phyloP scores from a whole-genome alignment of 64 coral and sea anemone species.

The Stichodactyla mertensii region DNA sequence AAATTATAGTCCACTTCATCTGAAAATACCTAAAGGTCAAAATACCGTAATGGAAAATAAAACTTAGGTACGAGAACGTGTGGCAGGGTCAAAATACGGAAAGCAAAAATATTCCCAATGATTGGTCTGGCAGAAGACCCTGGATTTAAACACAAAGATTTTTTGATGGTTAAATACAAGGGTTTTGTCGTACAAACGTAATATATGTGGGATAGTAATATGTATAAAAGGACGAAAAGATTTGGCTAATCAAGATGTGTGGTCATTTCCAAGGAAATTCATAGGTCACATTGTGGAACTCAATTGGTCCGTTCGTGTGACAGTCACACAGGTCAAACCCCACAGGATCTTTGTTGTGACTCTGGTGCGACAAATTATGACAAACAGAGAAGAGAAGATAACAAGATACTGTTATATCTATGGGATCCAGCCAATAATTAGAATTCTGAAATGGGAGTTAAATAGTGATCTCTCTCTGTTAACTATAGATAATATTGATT shows the following conservation, averaged over 20 bases:
- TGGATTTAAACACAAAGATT: no score
- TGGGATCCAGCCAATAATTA: background rate
- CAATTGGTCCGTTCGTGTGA: background rate
- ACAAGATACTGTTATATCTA: background rate
- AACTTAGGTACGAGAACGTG: background rate
- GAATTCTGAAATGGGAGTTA: background rate
- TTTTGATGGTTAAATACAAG: no score
- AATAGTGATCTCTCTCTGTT: background rate
- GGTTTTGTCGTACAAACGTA: no score
- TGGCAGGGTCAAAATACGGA: background rate
- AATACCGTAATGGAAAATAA: background rate
- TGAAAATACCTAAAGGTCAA: background rate
- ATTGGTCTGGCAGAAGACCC: no score
- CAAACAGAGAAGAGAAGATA: background rate
- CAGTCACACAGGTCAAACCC: background rate
- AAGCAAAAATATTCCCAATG: background rate
- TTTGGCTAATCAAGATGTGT: background rate
- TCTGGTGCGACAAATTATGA: background rate
- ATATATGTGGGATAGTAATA: no score
- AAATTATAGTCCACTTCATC: background rate
- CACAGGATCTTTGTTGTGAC: background rate
- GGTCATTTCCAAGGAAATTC: background rate
- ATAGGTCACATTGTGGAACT: background rate
- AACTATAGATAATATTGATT: background rate
- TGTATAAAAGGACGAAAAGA: no score